A percentile compares a stretch with the other conserved stretches of the same genome.
phyloP scores from a whole-genome alignment of 92 coral and sea anemone species.

The Parazoanthus atlanticus region DNA sequence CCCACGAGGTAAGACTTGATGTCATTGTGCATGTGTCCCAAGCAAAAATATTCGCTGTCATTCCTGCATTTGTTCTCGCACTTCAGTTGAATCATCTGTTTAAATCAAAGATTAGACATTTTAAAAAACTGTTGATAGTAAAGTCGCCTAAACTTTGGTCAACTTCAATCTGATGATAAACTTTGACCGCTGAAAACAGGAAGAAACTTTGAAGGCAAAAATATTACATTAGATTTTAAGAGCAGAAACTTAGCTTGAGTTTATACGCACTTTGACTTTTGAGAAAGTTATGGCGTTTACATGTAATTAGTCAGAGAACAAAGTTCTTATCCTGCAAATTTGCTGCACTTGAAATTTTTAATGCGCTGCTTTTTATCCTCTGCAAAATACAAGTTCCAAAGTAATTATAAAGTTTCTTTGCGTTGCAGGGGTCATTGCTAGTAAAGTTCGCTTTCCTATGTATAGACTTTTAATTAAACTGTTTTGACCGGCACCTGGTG shows the following conservation, averaged over 20 bases:
- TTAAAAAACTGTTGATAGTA: neutral
- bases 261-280: conserved; percentile 11
- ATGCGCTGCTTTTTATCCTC: neutral
- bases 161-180: neutral
- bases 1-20: conserved; percentile 83
- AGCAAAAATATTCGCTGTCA: conserved; percentile 18
- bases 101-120: neutral
- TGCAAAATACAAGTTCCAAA: neutral
- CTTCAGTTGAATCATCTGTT: neutral
- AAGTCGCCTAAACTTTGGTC: neutral
- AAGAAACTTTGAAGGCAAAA: neutral
- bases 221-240: neutral
- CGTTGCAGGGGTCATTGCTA: conserved; percentile 8
- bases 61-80: conserved; percentile 10
- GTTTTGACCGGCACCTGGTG: conserved; percentile 50
- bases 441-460: neutral
- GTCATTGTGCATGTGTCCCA: conserved; percentile 10
- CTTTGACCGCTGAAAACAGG: conserved; percentile 26
- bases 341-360: neutral
- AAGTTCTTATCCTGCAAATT: neutral
- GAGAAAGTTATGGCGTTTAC: conserved; percentile 14
- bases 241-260: conserved; percentile 34
- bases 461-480: conserved; percentile 10
- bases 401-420: neutral
- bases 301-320: neutral